Evolutionary conservation across 2,113 vertebrate species (phyloP).

Genomic region (Psilopogon haemacephalus): DNA sequence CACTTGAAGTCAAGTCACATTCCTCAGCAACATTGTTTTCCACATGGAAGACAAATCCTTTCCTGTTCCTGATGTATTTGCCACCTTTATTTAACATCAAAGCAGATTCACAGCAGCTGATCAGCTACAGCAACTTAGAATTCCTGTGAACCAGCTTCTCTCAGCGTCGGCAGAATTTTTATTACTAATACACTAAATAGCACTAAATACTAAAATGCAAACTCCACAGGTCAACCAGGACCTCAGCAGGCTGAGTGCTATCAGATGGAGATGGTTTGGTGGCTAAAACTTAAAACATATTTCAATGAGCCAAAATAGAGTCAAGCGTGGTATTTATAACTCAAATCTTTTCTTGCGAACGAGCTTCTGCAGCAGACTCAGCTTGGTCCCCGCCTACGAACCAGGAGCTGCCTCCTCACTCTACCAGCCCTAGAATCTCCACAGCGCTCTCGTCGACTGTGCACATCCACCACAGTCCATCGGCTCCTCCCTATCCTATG

Average conservation of each 20-base stretch:
- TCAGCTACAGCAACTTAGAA: background rate
- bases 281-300: background rate
- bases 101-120: background rate
- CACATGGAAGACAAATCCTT: accelerated
- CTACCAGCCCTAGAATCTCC: background rate
- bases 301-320: conserved; percentile 5
- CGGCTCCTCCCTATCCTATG: accelerated
- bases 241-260: accelerated
- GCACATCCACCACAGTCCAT: background rate
- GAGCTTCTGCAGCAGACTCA: background rate
- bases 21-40: background rate
- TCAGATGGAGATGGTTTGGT: background rate
- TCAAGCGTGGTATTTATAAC: background rate
- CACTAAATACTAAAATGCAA: background rate
- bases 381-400: background rate
- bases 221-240: background rate
- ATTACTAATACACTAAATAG: background rate
- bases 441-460: accelerated
- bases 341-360: accelerated
- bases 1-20: background rate
- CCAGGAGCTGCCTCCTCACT: background rate
- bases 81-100: background rate
- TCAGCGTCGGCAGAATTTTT: accelerated
- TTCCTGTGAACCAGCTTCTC: accelerated
- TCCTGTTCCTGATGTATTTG: background rate